Conservation (phyloP, 2,797 vertebrate species). For the Triplophysa bombifrons region DNA sequence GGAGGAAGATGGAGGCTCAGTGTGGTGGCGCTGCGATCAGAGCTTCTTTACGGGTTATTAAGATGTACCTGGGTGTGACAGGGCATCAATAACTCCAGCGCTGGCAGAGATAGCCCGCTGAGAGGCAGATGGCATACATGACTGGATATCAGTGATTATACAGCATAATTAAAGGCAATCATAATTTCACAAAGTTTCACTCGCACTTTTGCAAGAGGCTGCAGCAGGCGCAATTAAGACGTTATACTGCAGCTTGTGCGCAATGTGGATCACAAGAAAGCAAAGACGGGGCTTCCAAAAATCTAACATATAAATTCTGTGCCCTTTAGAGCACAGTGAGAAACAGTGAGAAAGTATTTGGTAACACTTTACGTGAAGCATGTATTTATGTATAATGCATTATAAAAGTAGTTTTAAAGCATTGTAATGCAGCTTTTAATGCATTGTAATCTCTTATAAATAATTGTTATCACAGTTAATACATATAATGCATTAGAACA, state of each 20-base stretch:
- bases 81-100: conserved; percentile 80
- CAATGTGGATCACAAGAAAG: neutral
- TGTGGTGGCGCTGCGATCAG: conserved; percentile 43
- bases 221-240: conserved; percentile 31
- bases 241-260: neutral
- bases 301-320: neutral
- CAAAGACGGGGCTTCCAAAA: conserved; percentile 1
- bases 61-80: conserved; percentile 79
- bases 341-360: neutral
- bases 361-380: too few species aligned
- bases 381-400: too few species aligned
- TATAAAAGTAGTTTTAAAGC: too few species aligned
- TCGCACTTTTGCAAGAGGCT: conserved; percentile 46
- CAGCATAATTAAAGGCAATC: conserved; percentile 62
- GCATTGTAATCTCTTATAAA: too few species aligned
- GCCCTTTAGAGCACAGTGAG: neutral
- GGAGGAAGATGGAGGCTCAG: conserved; percentile 40
- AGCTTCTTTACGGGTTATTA: conserved; percentile 57
- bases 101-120: conserved; percentile 77
- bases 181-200: conserved; percentile 61
- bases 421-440: too few species aligned
- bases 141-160: conserved; percentile 68
- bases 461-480: too few species aligned
- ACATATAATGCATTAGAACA: too few species aligned
- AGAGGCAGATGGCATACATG: conserved; percentile 81